These are phyloP conservation scores for Zhuqinia jingwanae DNA, from an alignment of 2,888 invertebrate genomes.

Conservation along the genomic window DNA sequence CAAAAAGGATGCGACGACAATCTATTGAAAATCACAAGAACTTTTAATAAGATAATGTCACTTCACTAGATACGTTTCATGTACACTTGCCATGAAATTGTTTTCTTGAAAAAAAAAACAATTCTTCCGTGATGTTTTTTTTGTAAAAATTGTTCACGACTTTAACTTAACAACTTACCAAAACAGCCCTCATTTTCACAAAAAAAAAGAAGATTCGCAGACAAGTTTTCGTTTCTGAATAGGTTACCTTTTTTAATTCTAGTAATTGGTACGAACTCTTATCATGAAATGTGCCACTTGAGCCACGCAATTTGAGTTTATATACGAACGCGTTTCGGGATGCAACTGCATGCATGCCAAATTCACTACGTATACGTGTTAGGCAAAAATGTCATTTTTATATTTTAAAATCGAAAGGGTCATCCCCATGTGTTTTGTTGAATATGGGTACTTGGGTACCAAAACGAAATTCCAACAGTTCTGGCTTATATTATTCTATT, in stretches of 20 bases:
- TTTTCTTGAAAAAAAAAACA: too few relatives aligned
- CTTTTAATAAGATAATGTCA: neutral
- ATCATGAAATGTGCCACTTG: constrained; percentile 50
- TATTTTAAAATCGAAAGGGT: constrained; percentile 49
- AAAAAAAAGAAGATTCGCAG: neutral
- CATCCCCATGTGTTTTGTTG: constrained; percentile 17
- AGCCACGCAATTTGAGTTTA: neutral
- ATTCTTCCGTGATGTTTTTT: constrained; percentile 8
- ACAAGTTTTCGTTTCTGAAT: constrained; percentile 1
- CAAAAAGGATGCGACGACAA: constrained; percentile 53
- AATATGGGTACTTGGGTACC: neutral
- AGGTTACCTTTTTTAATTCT: constrained; percentile 19
- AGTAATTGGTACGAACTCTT: constrained; percentile 19
- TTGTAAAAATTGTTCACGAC: too few relatives aligned
- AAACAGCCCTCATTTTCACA: constrained; percentile 59
- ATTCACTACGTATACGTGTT: constrained; percentile 2
- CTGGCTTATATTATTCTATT: constrained; percentile 30
- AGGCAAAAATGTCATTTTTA: constrained; percentile 8
- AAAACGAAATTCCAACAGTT: constrained; percentile 29
- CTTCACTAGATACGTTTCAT: too few relatives aligned
- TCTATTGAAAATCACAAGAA: constrained; percentile 35
- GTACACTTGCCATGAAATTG: neutral
- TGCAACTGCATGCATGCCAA: neutral
- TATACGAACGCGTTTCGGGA: constrained; percentile 45
- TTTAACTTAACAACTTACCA: constrained; percentile 50